These are phyloP conservation scores for Tragelaphus scriptus DNA, from an alignment of 2,113 vertebrate species.

Conservation along the genomic window DNA sequence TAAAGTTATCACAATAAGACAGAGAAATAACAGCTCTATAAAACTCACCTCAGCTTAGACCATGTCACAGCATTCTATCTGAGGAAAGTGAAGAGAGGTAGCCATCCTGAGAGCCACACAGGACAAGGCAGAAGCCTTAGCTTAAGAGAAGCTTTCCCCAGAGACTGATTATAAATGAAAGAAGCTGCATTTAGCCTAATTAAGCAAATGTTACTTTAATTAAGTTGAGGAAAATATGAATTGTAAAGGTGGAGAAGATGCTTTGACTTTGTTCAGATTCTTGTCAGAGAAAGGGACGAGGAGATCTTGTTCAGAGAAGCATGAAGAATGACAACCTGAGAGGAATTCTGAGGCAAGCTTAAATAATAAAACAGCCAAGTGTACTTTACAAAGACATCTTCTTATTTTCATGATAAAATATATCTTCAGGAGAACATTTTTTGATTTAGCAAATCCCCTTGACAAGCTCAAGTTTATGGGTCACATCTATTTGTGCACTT, in stretches of 20 bases:
- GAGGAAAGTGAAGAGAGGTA: neutral
- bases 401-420: neutral
- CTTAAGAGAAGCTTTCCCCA: neutral
- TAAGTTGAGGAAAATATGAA: neutral
- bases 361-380: neutral
- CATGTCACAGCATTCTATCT: neutral
- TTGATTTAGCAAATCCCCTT: neutral
- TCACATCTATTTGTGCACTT: neutral
- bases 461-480: neutral
- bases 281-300: neutral
- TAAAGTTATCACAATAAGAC: neutral
- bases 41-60: neutral
- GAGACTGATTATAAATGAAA: neutral
- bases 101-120: neutral
- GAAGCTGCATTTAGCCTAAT: neutral
- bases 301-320: neutral
- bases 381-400: neutral
- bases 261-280: neutral
- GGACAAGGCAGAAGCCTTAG: neutral
- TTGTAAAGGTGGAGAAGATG: neutral
- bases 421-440: neutral
- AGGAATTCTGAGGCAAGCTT: neutral
- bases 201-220: neutral
- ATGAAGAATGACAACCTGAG: neutral
- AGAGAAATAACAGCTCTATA: neutral